Percentiles rank a stretch among this genome's conserved stretches.
Conservation (phyloP, 2,113 vertebrate species). For the Tretioscincus oriximinensis region DNA sequence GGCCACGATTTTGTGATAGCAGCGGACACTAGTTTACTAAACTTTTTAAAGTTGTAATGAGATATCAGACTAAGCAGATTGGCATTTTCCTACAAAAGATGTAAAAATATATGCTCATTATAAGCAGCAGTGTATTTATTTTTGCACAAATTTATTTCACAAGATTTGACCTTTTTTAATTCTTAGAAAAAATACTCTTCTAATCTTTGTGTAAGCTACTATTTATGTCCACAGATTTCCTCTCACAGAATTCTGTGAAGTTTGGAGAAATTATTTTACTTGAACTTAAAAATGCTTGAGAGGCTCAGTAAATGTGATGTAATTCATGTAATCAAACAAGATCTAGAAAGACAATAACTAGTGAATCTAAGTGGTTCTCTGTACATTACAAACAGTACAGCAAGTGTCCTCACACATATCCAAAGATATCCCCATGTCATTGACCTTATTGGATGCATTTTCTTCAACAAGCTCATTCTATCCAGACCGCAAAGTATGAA, state of each 20-base stretch:
- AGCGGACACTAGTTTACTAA: slow-evolving; percentile 81
- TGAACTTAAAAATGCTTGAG: not conserved
- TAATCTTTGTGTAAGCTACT: not conserved
- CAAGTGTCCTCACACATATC: too few species aligned
- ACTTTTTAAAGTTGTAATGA: slow-evolving; percentile 38
- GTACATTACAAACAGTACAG: too few species aligned
- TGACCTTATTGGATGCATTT: too few species aligned
- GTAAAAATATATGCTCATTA: not conserved
- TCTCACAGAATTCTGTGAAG: not conserved
- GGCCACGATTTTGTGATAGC: slow-evolving; percentile 89
- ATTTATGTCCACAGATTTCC: not conserved
- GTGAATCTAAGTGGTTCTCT: too few species aligned
- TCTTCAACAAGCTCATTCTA: too few species aligned
- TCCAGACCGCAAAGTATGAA: too few species aligned
- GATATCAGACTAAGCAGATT: slow-evolving; percentile 60
- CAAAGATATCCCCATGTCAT: too few species aligned
- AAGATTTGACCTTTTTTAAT: not conserved
- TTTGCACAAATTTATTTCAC: not conserved
- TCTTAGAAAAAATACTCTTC: not conserved
- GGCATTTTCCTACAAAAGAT: slow-evolving; percentile 47
- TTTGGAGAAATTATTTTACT: not conserved
- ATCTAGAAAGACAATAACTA: not conserved
- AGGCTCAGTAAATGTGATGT: too few species aligned
- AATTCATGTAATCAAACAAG: not conserved
- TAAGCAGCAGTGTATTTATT: not conserved